Evolutionary conservation across 2,113 vertebrate genomes (phyloP), one percentile per base, ranked within the genome.

Genomic region (Astur gentilis): DNA sequence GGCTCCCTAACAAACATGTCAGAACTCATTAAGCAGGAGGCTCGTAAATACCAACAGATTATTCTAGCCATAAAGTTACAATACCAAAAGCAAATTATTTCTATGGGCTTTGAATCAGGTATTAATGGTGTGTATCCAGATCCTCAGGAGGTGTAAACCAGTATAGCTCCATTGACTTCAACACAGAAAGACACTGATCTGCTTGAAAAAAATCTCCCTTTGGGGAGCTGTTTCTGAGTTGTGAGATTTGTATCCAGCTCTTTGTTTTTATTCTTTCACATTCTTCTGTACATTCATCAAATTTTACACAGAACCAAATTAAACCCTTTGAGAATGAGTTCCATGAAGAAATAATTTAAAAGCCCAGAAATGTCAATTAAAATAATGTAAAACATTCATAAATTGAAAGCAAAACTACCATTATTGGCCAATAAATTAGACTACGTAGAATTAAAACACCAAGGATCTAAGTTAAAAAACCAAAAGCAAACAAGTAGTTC

Each of bases 331-430:
- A 96, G 93, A 85, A 91, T 31, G 55, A 73, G 45, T 83, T 95
- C 65, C 29, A 19, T 14, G 27, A 61, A 91, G 84, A 93, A 91
- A 89, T 87, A 83, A 96, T 91, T 87, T 91, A 61, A 89, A 89
- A 84, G 34, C 25, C 29, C 77, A 95, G 65, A 60, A 95, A 93
- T 31, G 61, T 91, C 86, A 96, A 94, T 93, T 95, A 94, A 92
- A 97, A 82, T 82, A 85, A 85, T n/a, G 84, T 85, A 96, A 96
- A 95, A 72, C 31, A 54, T 79, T 91, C 69, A 87, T 76, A 97
- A 93, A 92, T 79, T 93, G 87, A 85, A 93, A 89, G 87, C 73
- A 94, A 89, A 89, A 60, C 40, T 89, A 42, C 62, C 49, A 83
- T 93, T 82, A 94, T 80, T 62, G 70, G 14, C 15, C 62, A 84